Conservation (phyloP, 2,797 vertebrate genomes). For the Falco berigora region DNA sequence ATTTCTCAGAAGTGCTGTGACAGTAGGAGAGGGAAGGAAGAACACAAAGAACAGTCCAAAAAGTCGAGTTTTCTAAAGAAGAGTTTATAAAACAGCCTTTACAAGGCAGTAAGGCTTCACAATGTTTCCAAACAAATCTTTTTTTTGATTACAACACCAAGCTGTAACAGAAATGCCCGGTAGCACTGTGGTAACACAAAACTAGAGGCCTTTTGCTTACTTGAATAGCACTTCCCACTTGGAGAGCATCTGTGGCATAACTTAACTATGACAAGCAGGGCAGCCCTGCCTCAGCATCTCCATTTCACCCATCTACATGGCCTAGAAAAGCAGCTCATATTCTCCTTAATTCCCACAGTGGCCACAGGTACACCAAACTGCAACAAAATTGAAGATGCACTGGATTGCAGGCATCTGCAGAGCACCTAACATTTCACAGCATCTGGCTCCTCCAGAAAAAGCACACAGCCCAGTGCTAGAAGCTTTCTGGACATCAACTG, state of each 20-base stretch:
- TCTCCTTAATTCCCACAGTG: background rate
- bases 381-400: background rate
- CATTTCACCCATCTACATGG: background rate
- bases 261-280: background rate
- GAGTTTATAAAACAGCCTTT: background rate
- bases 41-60: background rate
- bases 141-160: background rate
- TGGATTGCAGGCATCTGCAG: background rate
- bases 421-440: background rate
- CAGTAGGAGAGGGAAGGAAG: background rate
- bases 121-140: background rate
- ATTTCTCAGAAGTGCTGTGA: background rate
- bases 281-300: background rate
- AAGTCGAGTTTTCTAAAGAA: background rate
- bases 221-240: background rate
- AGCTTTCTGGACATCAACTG: background rate
- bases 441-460: background rate
- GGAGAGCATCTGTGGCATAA: background rate
- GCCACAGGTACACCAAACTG: background rate
- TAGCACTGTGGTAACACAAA: background rate
- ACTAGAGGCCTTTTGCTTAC: background rate
- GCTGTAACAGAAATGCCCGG: background rate
- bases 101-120: background rate
- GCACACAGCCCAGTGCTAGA: background rate
- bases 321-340: background rate